Evolutionary conservation across 1,140 invertebrate genomes (phyloP).

Genomic region (Laupala kohalensis): DNA sequence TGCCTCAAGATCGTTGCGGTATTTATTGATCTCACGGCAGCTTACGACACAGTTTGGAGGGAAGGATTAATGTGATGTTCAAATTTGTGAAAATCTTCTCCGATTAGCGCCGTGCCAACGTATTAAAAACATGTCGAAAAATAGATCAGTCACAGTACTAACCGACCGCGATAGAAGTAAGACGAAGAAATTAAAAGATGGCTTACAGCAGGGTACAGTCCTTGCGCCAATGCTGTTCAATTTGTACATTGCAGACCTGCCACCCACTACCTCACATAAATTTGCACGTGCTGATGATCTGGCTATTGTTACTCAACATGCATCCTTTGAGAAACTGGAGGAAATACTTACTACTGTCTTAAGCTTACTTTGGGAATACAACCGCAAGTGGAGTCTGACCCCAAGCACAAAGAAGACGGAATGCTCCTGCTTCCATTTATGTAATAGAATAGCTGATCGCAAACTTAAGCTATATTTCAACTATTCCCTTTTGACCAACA

Average conservation of each 20-base stretch:
- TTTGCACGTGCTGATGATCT: not conserved
- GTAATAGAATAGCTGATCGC: not conserved
- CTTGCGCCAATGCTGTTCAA: too few species aligned
- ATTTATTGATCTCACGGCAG: not conserved
- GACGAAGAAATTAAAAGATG: conserved; percentile 6
- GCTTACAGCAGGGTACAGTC: conserved; percentile 4
- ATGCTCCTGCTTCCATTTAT: not conserved
- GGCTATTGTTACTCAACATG: not conserved
- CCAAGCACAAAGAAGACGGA: not conserved
- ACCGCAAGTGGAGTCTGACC: not conserved
- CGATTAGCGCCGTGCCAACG: not conserved
- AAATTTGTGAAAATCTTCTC: not conserved
- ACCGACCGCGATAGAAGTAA: not conserved
- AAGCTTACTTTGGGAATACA: not conserved
- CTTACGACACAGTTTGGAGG: not conserved
- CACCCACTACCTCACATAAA: not conserved
- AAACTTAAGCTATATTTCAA: not conserved
- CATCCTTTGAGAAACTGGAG: not conserved
- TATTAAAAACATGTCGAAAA: conserved; percentile 8
- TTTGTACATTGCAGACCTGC: too few species aligned
- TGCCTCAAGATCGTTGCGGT: conserved; percentile 6
- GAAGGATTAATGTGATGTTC: not conserved
- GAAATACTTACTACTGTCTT: not conserved
- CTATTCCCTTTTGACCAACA: not conserved
- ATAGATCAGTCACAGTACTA: conserved; percentile 8